phyloP scores from a whole-genome alignment of 1,140 invertebrate genomes.

The Anoplolepis gracilipes region DNA sequence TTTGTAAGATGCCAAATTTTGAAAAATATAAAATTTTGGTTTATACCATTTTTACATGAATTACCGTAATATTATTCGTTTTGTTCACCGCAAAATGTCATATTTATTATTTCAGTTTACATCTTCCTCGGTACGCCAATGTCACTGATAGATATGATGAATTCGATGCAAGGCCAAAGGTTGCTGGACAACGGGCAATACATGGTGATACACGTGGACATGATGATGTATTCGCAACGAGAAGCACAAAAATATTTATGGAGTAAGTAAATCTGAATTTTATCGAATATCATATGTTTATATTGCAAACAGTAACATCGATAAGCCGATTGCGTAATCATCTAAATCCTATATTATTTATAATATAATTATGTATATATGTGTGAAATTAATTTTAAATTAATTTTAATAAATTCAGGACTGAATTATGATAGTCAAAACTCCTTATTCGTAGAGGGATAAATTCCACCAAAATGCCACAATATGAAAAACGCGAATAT shows the following conservation, averaged over 20 bases:
- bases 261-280: constrained; percentile 89
- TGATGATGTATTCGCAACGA: constrained; percentile 92
- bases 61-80: constrained; percentile 1
- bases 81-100: not conserved
- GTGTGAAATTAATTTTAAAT: not conserved
- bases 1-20: too few species aligned
- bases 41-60: not conserved
- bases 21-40: not conserved
- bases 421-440: too few species aligned
- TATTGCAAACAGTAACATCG: not conserved
- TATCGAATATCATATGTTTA: constrained; percentile 8
- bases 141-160: constrained; percentile 95
- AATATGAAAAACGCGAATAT: too few species aligned
- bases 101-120: constrained; percentile 89
- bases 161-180: constrained; percentile 94
- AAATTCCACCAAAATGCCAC: too few species aligned
- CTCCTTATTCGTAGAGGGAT: too few species aligned
- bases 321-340: constrained; percentile 30
- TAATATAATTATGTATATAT: not conserved
- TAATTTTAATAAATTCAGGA: constrained; percentile 9
- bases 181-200: constrained; percentile 97
- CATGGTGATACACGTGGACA: constrained; percentile 97
- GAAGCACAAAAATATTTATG: constrained; percentile 95
- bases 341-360: not conserved
- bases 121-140: constrained; percentile 94